Percentiles rank a stretch among this genome's conserved stretches.
These are phyloP conservation scores for Pissodes strobi DNA, from an alignment of 1,140 invertebrate genomes.

Conservation along the genomic window DNA sequence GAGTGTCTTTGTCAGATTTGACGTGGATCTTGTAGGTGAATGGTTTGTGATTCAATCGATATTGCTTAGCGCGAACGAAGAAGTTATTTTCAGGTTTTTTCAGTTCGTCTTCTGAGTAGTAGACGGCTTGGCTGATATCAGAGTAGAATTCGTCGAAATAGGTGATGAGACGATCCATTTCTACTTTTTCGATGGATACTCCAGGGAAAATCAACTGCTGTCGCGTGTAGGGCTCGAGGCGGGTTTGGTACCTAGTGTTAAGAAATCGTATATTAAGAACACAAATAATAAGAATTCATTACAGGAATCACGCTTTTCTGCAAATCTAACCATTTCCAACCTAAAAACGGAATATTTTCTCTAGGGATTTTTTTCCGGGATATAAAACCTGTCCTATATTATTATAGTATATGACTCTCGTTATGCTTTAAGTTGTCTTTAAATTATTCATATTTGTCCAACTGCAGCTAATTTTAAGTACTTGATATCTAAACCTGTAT, in stretches of 20 bases:
- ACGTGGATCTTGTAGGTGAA: conserved; percentile 67
- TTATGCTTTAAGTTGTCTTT: too few relatives aligned
- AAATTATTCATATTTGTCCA: too few relatives aligned
- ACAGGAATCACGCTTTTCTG: too few relatives aligned
- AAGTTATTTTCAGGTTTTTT: conserved; percentile 43
- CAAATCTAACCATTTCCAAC: too few relatives aligned
- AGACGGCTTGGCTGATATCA: conserved; percentile 68
- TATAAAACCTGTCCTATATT: too few relatives aligned
- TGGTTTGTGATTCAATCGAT: conserved; percentile 64
- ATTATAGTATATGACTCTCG: too few relatives aligned
- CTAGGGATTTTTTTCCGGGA: too few relatives aligned
- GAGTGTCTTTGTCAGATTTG: conserved; percentile 60
- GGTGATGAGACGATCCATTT: conserved; percentile 67
- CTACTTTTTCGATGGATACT: conserved; percentile 67
- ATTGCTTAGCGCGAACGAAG: conserved; percentile 56
- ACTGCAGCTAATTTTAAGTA: too few relatives aligned
- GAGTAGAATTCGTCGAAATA: conserved; percentile 73
- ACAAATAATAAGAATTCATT: too few relatives aligned
- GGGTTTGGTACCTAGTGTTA: conserved; percentile 43
- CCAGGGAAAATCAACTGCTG: conserved; percentile 63
- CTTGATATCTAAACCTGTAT: too few relatives aligned
- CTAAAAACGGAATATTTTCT: too few relatives aligned
- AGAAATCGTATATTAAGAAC: conserved; percentile 39
- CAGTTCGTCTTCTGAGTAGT: conserved; percentile 48
- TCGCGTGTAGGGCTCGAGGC: conserved; percentile 62